phyloP scores from a whole-genome alignment of 2,797 vertebrate genomes.

The Etheostoma perlongum region DNA sequence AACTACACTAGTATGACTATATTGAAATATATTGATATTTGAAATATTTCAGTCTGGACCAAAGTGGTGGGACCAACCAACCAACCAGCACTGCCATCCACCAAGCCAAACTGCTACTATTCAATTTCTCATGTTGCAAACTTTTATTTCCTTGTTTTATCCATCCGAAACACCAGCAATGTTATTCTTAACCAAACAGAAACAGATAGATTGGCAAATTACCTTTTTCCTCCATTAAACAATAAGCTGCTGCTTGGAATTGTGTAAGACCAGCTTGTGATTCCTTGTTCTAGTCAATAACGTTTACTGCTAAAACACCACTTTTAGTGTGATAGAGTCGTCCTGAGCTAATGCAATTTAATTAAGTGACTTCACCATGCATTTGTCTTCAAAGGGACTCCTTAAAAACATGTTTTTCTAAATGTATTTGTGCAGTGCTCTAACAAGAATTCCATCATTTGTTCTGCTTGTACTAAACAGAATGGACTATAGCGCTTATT shows the following conservation, averaged over 20 bases:
- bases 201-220: background rate
- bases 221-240: background rate
- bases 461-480: slow-evolving; percentile 11
- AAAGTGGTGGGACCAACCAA: background rate
- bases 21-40: background rate
- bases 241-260: background rate
- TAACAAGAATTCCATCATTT: background rate
- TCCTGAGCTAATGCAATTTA: slow-evolving; percentile 28
- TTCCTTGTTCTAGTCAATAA: slow-evolving; percentile 40
- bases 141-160: slow-evolving; percentile 8
- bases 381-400: slow-evolving; percentile 29
- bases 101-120: background rate
- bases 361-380: slow-evolving; percentile 15
- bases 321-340: slow-evolving; percentile 41
- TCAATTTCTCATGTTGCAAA: background rate
- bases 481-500: background rate
- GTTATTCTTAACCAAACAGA: slow-evolving; percentile 1
- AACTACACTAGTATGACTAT: slow-evolving; percentile 38
- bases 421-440: background rate
- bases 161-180: slow-evolving; percentile 14
- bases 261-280: slow-evolving; percentile 11
- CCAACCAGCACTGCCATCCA: background rate
- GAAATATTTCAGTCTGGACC: background rate
- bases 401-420: background rate
- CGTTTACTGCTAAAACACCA: slow-evolving; percentile 52